Conservation (phyloP, 2,888 invertebrate genomes). For the Mesorhabditis sp. region DNA sequence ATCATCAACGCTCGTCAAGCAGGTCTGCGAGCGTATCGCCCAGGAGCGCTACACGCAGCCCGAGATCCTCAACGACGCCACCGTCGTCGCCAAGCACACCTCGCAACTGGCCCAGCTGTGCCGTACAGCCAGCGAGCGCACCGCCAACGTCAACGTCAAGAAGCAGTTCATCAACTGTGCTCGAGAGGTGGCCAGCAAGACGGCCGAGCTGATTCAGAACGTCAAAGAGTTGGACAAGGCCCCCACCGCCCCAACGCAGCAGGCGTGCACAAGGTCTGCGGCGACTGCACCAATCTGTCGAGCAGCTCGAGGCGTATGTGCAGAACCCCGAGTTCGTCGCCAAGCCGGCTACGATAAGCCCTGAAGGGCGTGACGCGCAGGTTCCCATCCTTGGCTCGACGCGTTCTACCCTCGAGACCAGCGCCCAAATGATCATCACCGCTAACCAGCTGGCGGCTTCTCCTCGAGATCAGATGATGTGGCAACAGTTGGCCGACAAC, state of each 20-base stretch:
- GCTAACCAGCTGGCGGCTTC: constrained; percentile 69
- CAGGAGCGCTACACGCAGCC: constrained; percentile 28
- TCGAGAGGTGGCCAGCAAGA: constrained; percentile 92
- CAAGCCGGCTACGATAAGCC: constrained; percentile 83
- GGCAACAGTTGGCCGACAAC: constrained; percentile 88
- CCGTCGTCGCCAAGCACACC: constrained; percentile 90
- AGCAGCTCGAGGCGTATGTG: constrained; percentile 85
- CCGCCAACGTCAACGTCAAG: constrained; percentile 79
- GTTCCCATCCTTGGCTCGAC: constrained; percentile 74
- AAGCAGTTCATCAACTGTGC: constrained; percentile 94
- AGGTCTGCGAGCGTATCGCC: constrained; percentile 69
- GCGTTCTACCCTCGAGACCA: constrained; percentile 70
- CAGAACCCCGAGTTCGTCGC: constrained; percentile 88
- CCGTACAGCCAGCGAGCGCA: constrained; percentile 83
- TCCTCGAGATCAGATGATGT: constrained; percentile 84
- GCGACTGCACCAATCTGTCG: constrained; percentile 83
- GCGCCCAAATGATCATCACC: constrained; percentile 75
- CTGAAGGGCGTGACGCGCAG: constrained; percentile 69
- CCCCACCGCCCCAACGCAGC: constrained; percentile 62
- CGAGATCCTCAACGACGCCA: constrained; percentile 69
- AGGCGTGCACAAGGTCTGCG: constrained; percentile 68
- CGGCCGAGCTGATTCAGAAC: constrained; percentile 86
- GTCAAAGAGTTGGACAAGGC: constrained; percentile 77
- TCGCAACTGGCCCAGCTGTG: constrained; percentile 91
- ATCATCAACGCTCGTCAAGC: constrained; percentile 81